Evolutionary conservation across 2,113 vertebrate species (phyloP).

Genomic region (Otolemur garnettii): DNA sequence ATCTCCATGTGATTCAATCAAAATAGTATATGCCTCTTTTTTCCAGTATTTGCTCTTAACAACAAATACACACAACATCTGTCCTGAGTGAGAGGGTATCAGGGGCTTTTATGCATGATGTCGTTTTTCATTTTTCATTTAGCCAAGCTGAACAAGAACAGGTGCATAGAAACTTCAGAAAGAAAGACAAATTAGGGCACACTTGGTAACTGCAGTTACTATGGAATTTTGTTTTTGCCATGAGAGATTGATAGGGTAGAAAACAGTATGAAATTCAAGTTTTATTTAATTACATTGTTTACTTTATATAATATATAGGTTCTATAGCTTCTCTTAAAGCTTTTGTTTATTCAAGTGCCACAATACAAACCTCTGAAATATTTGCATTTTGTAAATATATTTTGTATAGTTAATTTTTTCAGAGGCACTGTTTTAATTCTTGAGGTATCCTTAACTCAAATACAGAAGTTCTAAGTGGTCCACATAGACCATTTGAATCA

Average conservation of each 20-base stretch:
- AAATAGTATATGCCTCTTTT: neutral
- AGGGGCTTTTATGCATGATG: neutral
- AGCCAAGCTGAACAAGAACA: conserved; percentile 34
- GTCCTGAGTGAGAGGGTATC: neutral
- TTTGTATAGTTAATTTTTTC: neutral
- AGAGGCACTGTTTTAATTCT: neutral
- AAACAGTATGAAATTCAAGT: conserved; percentile 75
- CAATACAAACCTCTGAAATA: neutral
- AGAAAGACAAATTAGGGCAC: neutral
- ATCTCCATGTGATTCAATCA: neutral
- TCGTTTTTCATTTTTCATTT: conserved; percentile 54
- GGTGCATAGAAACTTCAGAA: conserved; percentile 33
- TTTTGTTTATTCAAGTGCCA: neutral
- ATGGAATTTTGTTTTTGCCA: conserved; percentile 82
- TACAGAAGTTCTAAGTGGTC: neutral
- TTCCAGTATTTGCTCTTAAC: conserved; percentile 11
- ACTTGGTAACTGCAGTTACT: conserved; percentile 83
- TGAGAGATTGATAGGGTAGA: conserved; percentile 55
- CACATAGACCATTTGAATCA: neutral
- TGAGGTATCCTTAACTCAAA: neutral
- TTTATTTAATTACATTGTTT: neutral
- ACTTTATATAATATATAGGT: neutral
- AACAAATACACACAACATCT: neutral
- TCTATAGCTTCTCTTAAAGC: neutral
- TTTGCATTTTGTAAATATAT: neutral